Evolutionary conservation across 37 sponge, comb jelly and placozoan genomes (phyloP).

Genomic region (Oopsacas minuta): DNA sequence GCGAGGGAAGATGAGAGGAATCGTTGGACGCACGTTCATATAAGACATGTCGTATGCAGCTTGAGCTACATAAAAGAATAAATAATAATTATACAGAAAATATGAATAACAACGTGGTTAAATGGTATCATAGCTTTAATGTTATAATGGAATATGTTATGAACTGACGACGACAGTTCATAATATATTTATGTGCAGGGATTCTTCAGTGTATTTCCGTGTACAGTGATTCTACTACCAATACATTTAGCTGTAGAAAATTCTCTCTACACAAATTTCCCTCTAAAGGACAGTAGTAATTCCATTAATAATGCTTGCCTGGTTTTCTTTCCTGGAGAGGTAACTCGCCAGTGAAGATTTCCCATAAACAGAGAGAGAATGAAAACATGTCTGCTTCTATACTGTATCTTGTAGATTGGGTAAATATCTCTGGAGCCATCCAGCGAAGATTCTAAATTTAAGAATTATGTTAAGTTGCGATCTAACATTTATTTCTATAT

Average conservation of each 20-base stretch:
- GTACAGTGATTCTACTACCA: too few relatives aligned
- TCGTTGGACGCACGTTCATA: conserved; percentile 32
- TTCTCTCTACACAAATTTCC: background rate
- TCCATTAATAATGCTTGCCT: conserved; percentile 23
- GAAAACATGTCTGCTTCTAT: conserved; percentile 39
- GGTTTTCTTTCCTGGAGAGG: conserved; percentile 39
- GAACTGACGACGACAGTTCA: too few relatives aligned
- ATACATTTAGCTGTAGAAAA: too few relatives aligned
- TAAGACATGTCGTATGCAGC: conserved; percentile 44
- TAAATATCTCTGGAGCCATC: conserved; percentile 49
- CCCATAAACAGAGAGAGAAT: conserved; percentile 31
- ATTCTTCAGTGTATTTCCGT: too few relatives aligned
- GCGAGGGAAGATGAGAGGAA: conserved; percentile 25
- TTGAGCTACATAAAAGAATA: conserved; percentile 13
- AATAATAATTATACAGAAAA: background rate
- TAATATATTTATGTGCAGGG: too few relatives aligned
- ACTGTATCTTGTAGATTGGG: conserved; percentile 31
- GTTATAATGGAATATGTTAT: too few relatives aligned
- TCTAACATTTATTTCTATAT: background rate
- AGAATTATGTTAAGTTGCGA: background rate
- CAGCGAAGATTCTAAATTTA: conserved; percentile 30
- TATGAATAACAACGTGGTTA: background rate
- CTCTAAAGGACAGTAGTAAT: background rate
- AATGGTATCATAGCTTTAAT: too few relatives aligned
- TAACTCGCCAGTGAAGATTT: conserved; percentile 32